Evolutionary conservation across 2,888 invertebrate species (phyloP).

Genomic region (Cerastis leucographa): DNA sequence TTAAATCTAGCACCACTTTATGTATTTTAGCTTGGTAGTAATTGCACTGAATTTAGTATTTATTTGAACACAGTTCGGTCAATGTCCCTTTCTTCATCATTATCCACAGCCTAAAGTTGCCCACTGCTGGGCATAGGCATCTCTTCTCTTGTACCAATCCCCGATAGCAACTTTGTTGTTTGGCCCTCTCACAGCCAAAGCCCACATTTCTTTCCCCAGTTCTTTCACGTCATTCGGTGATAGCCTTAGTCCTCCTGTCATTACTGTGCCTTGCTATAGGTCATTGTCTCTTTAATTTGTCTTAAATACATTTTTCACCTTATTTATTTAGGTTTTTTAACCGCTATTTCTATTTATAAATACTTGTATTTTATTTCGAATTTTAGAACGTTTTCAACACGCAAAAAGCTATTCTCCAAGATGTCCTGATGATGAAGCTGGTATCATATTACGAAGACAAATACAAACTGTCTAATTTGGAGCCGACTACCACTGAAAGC

Average conservation of each 20-base stretch:
- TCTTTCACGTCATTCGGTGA: too few species aligned
- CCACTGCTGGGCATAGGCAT: too few species aligned
- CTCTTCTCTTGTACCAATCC: too few species aligned
- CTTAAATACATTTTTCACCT: neutral
- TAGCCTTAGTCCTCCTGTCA: too few species aligned
- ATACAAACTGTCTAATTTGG: constrained; percentile 73
- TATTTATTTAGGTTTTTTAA: neutral
- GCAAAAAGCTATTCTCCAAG: constrained; percentile 73
- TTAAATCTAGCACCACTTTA: neutral
- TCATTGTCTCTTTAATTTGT: neutral
- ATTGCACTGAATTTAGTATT: neutral
- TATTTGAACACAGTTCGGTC: neutral
- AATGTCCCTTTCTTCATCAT: too few species aligned
- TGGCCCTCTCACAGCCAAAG: too few species aligned
- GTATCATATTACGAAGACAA: constrained; percentile 83
- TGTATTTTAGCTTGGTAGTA: neutral
- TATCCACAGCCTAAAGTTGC: too few species aligned
- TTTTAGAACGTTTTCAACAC: constrained; percentile 64
- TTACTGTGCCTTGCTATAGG: too few species aligned
- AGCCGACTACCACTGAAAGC: constrained; percentile 57
- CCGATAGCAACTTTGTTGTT: too few species aligned
- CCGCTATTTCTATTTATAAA: neutral
- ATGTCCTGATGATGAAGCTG: constrained; percentile 82
- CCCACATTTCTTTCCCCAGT: too few species aligned
- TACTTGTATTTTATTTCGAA: neutral